Conservation (phyloP, 37 sponge, comb jelly and placozoan species). For the Beroe forskalii region DNA sequence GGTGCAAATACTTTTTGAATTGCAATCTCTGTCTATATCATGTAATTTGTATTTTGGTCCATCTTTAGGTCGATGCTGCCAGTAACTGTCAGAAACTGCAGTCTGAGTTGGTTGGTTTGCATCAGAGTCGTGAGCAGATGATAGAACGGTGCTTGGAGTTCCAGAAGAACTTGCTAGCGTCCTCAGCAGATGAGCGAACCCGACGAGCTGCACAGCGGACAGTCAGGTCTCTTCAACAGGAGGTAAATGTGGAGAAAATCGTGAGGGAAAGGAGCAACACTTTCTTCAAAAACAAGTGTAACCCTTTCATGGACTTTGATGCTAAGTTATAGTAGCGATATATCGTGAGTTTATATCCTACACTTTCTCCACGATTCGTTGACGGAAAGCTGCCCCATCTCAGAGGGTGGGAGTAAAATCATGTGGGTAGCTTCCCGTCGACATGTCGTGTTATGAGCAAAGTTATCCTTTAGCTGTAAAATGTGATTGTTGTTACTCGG, state of each 20-base stretch:
- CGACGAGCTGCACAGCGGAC: neutral
- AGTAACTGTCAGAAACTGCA: constrained; percentile 6
- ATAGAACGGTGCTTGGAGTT: constrained; percentile 14
- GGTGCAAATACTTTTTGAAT: no score
- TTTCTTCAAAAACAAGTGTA: constrained; percentile 39
- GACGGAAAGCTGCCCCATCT: no score
- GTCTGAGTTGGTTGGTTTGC: constrained; percentile 8
- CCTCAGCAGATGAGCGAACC: neutral
- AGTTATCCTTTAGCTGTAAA: no score
- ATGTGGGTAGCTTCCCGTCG: no score
- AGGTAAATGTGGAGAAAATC: constrained; percentile 2
- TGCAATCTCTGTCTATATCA: no score
- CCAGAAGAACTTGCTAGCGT: neutral
- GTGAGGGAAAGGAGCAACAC: constrained; percentile 39
- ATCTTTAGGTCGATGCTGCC: constrained; percentile 41
- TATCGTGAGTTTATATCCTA: no score
- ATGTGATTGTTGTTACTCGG: no score
- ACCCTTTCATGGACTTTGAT: constrained; percentile 34
- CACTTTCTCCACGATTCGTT: no score
- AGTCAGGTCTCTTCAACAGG: constrained; percentile 7
- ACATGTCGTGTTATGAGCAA: no score
- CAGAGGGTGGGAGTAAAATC: no score
- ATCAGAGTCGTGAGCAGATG: neutral
- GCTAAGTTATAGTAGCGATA: constrained; percentile 16
- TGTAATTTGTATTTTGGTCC: no score